These are phyloP conservation scores for Guaruba guarouba DNA, from an alignment of 2,113 vertebrate species.

Conservation along the genomic window DNA sequence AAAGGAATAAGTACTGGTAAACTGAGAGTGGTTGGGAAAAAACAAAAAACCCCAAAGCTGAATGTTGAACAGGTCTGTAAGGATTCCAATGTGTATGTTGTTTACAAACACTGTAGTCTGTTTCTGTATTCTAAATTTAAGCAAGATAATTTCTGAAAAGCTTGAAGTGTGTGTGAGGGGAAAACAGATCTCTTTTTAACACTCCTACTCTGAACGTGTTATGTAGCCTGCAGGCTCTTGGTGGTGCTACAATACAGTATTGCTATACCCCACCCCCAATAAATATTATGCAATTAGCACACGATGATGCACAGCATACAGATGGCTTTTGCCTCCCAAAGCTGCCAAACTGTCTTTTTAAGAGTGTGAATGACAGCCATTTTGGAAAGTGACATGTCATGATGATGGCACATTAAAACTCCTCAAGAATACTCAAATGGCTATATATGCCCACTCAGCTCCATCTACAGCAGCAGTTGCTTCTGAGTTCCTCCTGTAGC, in stretches of 20 bases:
- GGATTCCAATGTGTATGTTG: background rate
- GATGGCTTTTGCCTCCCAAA: slow-evolving; percentile 40
- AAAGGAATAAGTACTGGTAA: background rate
- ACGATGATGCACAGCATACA: background rate
- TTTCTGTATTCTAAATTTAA: background rate
- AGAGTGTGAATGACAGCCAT: slow-evolving; percentile 36
- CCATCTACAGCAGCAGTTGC: slow-evolving; percentile 43
- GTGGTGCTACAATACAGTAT: slow-evolving; percentile 42
- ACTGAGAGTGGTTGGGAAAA: background rate
- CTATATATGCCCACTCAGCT: slow-evolving; percentile 34
- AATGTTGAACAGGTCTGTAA: background rate
- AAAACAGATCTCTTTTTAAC: background rate
- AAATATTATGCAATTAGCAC: slow-evolving; percentile 40
- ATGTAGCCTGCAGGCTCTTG: slow-evolving; percentile 19
- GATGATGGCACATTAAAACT: slow-evolving; percentile 57
- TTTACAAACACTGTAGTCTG: background rate
- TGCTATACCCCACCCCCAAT: background rate
- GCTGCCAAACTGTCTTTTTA: slow-evolving; percentile 54
- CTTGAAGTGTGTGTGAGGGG: background rate
- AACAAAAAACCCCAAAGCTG: background rate
- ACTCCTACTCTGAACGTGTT: background rate
- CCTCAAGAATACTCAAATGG: background rate
- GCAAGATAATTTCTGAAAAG: background rate
- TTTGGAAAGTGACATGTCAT: slow-evolving; percentile 41
- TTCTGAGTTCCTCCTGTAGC: slow-evolving; percentile 16